Conservation (phyloP, 2,113 vertebrate species). For the Monopterus albus region DNA sequence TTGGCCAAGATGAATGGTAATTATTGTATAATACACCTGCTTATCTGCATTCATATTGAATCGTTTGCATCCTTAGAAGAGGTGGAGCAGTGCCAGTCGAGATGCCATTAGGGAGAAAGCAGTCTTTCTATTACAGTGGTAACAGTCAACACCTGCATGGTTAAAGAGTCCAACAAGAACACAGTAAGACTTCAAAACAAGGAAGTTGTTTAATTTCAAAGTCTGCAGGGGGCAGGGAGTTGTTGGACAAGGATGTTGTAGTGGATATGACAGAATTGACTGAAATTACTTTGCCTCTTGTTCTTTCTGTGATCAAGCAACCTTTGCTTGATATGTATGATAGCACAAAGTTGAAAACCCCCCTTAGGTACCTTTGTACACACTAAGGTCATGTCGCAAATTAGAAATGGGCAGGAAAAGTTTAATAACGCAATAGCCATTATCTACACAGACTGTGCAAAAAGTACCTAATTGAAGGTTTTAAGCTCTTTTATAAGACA, state of each 20-base stretch:
- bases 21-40: background rate
- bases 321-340: slow-evolving; percentile 9
- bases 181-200: slow-evolving; percentile 6
- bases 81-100: background rate
- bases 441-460: background rate
- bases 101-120: background rate
- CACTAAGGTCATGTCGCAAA: no score
- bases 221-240: background rate
- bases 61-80: background rate
- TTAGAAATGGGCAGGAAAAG: no score
- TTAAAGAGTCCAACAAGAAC: background rate
- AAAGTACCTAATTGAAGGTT: slow-evolving; percentile 28
- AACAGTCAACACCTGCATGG: slow-evolving; percentile 7
- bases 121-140: background rate
- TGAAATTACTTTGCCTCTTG: slow-evolving; percentile 20
- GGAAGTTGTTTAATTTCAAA: slow-evolving; percentile 5
- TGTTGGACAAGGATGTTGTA: slow-evolving; percentile 9
- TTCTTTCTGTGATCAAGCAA: slow-evolving; percentile 10
- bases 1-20: slow-evolving; percentile 7
- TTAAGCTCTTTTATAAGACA: background rate
- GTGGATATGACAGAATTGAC: background rate
- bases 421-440: no score
- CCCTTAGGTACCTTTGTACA: no score
- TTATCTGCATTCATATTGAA: slow-evolving; percentile 4
- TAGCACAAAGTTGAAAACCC: slow-evolving; percentile 17